Base-by-base conservation (phyloP, 2,113 vertebrate species). In the Halichoeres trimaculatus region DNA sequence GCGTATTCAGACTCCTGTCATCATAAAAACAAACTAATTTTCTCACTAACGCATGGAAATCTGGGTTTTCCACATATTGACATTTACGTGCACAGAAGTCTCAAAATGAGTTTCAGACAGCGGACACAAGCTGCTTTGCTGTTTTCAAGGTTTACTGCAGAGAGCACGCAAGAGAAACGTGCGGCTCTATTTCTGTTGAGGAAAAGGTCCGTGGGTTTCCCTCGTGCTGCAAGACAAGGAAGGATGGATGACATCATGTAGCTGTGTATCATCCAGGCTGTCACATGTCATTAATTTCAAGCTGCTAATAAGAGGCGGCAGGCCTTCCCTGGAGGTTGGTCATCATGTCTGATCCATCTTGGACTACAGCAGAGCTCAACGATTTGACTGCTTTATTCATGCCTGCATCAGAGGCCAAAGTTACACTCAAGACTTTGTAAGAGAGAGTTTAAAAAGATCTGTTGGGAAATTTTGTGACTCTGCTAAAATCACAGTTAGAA, bases 271-370 rank as follows among this genome's bases (percentile, higher is more conserved):
- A 77, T 77, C 71, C 56, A 50, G 19, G 13, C 75, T 47, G 70
- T 74, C 36, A 16, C 74, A 70, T 13, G 43, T 60, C 70, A 75
- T 84, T 85, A 74, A 83, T 82, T 87, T 62, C 59, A 74, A 61
- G 73, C 24, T 36, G 36, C 75, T 89, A 88, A 90, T 91, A 63
- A 61, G 71, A 87, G 57, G 30, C 82, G 69, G 74, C 81, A 88
- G 81, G 54, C 26, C 30, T 75, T 84, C 81, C 74, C 61, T 20
- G 73, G 84, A 80, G 84, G 78, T 63, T 68, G 47, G 51, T 76
- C 58, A 79, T 69, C 86, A 69, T 60, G 53, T 61, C 43, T 23
- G 3, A 73, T 70, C 52, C 55, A 74, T 76, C 74, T 70, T n/a
- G 12, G 30, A 65, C 47, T 22, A 30, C 1, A 71, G 36, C n/a